Base-by-base conservation (phyloP, 2,888 invertebrate genomes). In the Rotaria sp. region DNA sequence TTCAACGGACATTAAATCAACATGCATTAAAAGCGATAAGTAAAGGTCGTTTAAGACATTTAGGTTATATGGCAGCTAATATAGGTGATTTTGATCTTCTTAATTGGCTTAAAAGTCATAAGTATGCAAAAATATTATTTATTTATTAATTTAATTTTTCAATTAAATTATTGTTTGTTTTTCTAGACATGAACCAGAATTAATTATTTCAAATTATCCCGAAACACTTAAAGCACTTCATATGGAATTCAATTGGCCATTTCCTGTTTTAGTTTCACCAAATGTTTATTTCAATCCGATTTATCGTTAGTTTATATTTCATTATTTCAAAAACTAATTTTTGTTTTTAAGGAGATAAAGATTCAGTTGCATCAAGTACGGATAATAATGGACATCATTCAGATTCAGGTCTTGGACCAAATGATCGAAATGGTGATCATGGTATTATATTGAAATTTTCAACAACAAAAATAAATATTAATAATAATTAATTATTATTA, bases 171-270 rank as follows among this genome's bases (percentile, higher is more conserved):
- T n/a, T n/a, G n/a, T 50, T 50, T 50, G 4, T 50, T 2, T 8
- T 30, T 35, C 26, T 45, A 80, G 80, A 80, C 41, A 80, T 45
- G 80, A 80, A 80, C n/a, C 80, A 55, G 84, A 24, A 41, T 80
- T 75, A 8, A 48, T 85, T 26, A 75, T 86, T 30, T 85, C 85
- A 13, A 85, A 85, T 57, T 86, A 85, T 85, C 55, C 85, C n/a
- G 48, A 85, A 41, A 85, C 85, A 2, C n/a, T 86, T 2, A 80
- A 74, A 35, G 59, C 55, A 48, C 26, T 86, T 41, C 86, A 86
- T 57, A 52, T 59, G 45, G 86, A 86, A 57, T 86, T 86, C 30
- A 80, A 85, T 38, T 86, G 86, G 86, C 86, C 86, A 15, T 86
- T 85, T 80, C 86, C 86, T 41, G 75, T 85, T 59, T 35, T 50